Evolutionary conservation across 2,113 vertebrate species (phyloP).

Genomic region (Cyanocitta stelleri): DNA sequence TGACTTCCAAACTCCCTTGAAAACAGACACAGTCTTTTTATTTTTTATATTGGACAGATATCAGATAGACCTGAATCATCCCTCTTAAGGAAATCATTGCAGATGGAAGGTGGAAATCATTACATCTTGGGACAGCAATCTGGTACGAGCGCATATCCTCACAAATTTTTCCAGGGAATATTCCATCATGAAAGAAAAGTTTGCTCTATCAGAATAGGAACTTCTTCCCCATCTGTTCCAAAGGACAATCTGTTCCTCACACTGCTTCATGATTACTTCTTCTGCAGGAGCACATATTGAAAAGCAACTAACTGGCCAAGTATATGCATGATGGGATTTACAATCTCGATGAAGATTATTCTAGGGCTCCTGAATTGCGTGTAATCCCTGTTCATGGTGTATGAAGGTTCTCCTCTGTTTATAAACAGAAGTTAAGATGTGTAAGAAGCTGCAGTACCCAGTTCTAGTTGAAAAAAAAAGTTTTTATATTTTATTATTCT

Average conservation of each 20-base stretch:
- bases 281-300: neutral
- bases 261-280: neutral
- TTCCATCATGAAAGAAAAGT: neutral
- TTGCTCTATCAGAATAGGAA: neutral
- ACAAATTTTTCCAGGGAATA: conserved; percentile 11
- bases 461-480: neutral
- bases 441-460: neutral
- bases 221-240: neutral
- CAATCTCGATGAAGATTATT: fast-evolving
- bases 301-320: neutral
- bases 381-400: neutral
- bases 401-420: neutral
- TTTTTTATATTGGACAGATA: conserved; percentile 21
- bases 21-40: neutral
- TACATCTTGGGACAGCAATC: neutral
- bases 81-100: neutral
- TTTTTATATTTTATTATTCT: neutral
- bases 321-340: neutral
- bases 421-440: neutral
- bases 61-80: conserved; percentile 34
- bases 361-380: neutral
- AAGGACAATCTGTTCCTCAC: neutral
- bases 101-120: conserved; percentile 33
- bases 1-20: neutral
- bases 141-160: neutral